Conservation (phyloP, 2,888 invertebrate species). For the Meta bourneti region DNA sequence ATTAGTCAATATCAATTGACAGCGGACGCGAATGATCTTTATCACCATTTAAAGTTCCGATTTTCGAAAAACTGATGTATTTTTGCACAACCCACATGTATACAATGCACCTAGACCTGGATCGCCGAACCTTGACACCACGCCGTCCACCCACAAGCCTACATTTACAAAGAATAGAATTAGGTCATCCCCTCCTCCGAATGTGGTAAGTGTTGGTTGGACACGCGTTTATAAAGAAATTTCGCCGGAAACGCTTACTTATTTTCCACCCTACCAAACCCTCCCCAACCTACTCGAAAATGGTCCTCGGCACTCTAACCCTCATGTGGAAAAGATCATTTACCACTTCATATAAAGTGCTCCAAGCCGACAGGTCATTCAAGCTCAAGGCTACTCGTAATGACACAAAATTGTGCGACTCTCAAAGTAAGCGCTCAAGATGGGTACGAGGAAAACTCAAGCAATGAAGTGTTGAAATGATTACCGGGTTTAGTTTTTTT, state of each 20-base stretch:
- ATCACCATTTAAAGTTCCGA: too few relatives aligned
- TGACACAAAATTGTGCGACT: constrained; percentile 27
- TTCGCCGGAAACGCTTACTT: background rate
- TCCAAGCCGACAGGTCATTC: constrained; percentile 15
- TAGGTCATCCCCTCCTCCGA: constrained; percentile 20
- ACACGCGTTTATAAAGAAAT: background rate
- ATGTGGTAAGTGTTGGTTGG: constrained; percentile 18
- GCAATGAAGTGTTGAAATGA: background rate
- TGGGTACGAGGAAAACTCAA: background rate
- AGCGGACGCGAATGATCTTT: too few relatives aligned
- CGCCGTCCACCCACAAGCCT: constrained; percentile 20
- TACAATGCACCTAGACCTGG: constrained; percentile 19
- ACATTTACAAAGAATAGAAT: constrained; percentile 15
- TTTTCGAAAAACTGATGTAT: background rate
- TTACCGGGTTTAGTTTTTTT: background rate
- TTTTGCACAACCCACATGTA: background rate
- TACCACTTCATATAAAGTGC: constrained; percentile 60
- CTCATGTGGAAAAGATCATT: constrained; percentile 41
- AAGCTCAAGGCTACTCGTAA: constrained; percentile 48
- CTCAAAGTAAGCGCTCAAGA: background rate
- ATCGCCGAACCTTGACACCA: constrained; percentile 40
- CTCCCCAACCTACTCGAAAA: background rate
- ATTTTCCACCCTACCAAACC: background rate
- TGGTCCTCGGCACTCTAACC: background rate
- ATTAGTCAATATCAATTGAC: too few relatives aligned